Base-by-base conservation (phyloP, 1,140 invertebrate genomes). In the Sycophaga agraensis region DNA sequence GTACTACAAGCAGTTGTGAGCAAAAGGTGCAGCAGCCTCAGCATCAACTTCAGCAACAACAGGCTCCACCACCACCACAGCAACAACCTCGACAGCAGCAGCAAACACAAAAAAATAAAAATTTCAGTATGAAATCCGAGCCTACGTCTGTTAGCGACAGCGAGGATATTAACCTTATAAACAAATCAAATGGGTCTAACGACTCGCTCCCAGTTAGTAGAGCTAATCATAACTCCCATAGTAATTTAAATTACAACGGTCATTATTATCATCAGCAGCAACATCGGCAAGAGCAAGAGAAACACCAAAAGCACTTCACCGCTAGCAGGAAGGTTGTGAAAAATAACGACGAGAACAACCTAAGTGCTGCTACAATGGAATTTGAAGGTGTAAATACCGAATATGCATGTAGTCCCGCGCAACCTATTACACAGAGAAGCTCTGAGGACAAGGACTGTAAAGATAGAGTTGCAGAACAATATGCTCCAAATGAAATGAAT, bases 121-220 rank as follows among this genome's bases (percentile, higher is more conserved):
- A 73, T 54, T 59, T 72, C 61, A 43, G 45, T 48, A 42, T 59
- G 58, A 69, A 67, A 69, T 62, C 61, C 51, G 66, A 64, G 63
- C 19, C 71, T 70, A 68, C 67, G 54, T 64, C 67, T 43, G 65
- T 64, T 63, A 66, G 72, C 69, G 73, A 79, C 62, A 72, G 72
- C 62, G 74, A 76, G 7, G 73, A 50, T 31, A 8, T 31, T 16
- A 50, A 3, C 21, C 21, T n/a, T 12, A 42, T 58, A 49, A 49
- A 11, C 19, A 58, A 58, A 48, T 7, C 21, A 14, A 58, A 28
- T 26, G 49, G 16, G 1, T 5, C 14, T 28, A 28, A 12, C n/a
- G 56, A 58, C 21, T 21, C 31, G 9, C 22, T 19, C 16, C 26
- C 16, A 28, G 40, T 26, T 28, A 58, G 70, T 40, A 59, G 50